These are phyloP conservation scores for Molossus molossus DNA, from an alignment of 2,797 vertebrate species.

Conservation along the genomic window DNA sequence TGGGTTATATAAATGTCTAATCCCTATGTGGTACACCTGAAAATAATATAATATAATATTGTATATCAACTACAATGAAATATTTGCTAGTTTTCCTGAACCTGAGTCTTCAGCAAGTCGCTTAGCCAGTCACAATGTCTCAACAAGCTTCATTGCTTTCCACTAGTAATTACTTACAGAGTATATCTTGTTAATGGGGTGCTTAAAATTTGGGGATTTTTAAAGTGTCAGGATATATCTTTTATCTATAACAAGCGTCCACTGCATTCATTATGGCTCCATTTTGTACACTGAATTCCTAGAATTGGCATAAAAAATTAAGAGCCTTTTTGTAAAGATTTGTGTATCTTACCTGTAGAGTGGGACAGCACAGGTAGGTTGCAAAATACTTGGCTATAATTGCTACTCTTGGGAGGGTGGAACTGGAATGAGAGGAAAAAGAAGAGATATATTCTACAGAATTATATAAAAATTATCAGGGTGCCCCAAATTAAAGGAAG, in stretches of 20 bases:
- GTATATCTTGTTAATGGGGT: neutral
- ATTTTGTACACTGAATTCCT: neutral
- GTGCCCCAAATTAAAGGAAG: neutral
- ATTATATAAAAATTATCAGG: neutral
- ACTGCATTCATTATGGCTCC: neutral
- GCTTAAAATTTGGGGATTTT: neutral
- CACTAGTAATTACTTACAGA: neutral
- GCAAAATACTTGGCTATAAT: constrained; percentile 3
- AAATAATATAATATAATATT: neutral
- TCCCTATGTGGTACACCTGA: neutral
- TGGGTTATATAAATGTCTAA: neutral
- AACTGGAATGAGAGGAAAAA: neutral
- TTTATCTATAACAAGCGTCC: neutral
- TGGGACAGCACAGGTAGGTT: neutral
- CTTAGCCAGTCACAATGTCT: neutral
- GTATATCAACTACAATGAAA: neutral
- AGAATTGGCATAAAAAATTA: neutral
- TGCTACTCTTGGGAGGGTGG: neutral
- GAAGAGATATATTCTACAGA: neutral
- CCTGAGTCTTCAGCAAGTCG: neutral
- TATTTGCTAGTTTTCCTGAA: neutral
- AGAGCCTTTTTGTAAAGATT: neutral
- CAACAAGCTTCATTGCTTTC: neutral
- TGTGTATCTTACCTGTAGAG: neutral
- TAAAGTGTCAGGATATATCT: neutral